Evolutionary conservation across 2,888 invertebrate species (phyloP).

Genomic region (Strigamia crassipes): DNA sequence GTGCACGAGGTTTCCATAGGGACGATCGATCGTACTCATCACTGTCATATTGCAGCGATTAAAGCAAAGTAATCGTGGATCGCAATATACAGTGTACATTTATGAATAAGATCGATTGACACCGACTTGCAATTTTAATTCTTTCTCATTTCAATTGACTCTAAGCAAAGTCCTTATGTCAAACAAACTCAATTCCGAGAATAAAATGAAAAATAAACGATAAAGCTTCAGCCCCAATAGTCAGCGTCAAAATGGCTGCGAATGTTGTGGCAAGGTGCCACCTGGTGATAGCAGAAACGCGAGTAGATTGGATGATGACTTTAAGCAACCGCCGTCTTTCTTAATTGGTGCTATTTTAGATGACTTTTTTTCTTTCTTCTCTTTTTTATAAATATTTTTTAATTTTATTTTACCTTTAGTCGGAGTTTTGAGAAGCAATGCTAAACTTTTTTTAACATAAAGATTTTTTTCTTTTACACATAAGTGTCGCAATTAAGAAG

Average conservation of each 20-base stretch:
- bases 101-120: slow-evolving; percentile 27
- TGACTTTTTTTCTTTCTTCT: not conserved
- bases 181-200: slow-evolving; percentile 10
- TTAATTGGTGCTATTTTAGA: slow-evolving; percentile 5
- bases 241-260: not conserved
- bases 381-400: not conserved
- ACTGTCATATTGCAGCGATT: slow-evolving; percentile 40
- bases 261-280: slow-evolving; percentile 29
- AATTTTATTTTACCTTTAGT: slow-evolving; percentile 6
- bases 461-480: not conserved
- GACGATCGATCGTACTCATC: slow-evolving; percentile 39
- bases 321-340: not conserved
- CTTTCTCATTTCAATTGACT: slow-evolving; percentile 30
- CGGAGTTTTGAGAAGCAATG: not conserved
- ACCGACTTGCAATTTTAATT: not conserved
- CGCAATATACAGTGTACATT: not conserved
- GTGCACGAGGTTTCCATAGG: slow-evolving; percentile 37
- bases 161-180: slow-evolving; percentile 20
- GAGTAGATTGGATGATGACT: not conserved
- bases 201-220: slow-evolving; percentile 1
- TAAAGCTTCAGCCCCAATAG: not conserved
- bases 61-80: slow-evolving; percentile 23
- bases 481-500: slow-evolving; percentile 35
- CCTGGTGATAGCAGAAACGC: slow-evolving; percentile 10
- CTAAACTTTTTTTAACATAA: not conserved